A percentile compares a stretch with the other conserved stretches of the same genome.
Evolutionary conservation across 2,113 vertebrate genomes (phyloP).

Genomic region (Chunga burmeisteri): DNA sequence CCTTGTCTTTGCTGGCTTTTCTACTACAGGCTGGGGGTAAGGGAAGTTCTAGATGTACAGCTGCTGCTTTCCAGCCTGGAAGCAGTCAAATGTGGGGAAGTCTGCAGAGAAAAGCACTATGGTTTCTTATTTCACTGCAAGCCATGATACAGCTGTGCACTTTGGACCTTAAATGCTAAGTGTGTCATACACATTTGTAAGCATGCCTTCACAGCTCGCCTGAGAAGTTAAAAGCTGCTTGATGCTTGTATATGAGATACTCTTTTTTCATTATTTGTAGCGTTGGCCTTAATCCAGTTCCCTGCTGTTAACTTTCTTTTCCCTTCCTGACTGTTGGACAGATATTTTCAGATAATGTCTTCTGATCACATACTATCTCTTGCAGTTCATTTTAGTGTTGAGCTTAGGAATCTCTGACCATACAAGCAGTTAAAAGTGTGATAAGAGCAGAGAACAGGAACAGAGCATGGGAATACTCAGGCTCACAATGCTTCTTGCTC

Average conservation of each 20-base stretch:
- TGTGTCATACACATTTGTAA: neutral
- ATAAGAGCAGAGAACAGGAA: neutral
- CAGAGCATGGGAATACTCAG: neutral
- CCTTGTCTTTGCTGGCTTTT: neutral
- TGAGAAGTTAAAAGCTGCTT: neutral
- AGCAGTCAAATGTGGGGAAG: neutral
- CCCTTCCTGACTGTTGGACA: neutral
- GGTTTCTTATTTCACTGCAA: neutral
- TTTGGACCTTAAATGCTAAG: neutral
- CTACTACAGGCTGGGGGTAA: neutral
- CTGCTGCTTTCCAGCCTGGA: neutral
- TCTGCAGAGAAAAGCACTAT: neutral
- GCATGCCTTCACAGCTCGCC: neutral
- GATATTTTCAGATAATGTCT: conserved; percentile 20
- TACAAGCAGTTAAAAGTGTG: neutral
- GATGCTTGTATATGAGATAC: neutral
- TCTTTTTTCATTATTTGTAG: neutral
- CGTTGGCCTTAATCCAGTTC: conserved; percentile 1
- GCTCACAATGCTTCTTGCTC: neutral
- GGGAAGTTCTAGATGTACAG: neutral
- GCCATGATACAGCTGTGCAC: neutral
- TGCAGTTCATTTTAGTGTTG: neutral
- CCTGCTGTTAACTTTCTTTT: conserved; percentile 25
- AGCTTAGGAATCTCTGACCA: neutral
- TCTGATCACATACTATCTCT: neutral